A percentile compares a stretch with the other conserved stretches of the same genome.
These are phyloP conservation scores for Drosophila takahashii DNA, from an alignment of 1,140 invertebrate species.

Conservation along the genomic window DNA sequence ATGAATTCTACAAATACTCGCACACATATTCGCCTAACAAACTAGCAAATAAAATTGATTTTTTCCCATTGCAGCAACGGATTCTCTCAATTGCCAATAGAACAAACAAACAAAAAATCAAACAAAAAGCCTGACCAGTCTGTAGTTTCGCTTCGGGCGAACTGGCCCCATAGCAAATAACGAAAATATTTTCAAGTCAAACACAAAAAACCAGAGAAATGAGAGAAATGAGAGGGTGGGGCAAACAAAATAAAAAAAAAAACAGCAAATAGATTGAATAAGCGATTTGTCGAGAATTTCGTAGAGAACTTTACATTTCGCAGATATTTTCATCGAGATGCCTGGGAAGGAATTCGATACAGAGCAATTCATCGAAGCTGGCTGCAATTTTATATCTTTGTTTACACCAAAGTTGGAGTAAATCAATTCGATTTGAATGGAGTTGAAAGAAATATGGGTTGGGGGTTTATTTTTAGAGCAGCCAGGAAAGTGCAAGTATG, in stretches of 20 bases:
- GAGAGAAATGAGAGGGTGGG: constrained; percentile 12
- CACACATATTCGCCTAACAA: constrained; percentile 14
- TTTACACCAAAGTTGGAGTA: constrained; percentile 21
- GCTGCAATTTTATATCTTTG: constrained; percentile 35
- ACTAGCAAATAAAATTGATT: constrained; percentile 44
- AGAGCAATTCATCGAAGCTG: constrained; percentile 17
- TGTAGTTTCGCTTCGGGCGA: constrained; percentile 21
- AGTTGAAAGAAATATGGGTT: constrained; percentile 69
- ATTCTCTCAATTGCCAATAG: constrained; percentile 39
- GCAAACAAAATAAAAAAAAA: constrained; percentile 6
- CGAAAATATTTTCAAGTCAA: constrained; percentile 38
- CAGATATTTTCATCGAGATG: constrained; percentile 16
- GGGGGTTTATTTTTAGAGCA: constrained; percentile 36
- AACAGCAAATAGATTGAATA: constrained; percentile 12
- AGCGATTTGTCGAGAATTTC: constrained; percentile 20
- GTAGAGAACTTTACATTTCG: constrained; percentile 22
- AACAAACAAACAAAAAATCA: constrained; percentile 39
- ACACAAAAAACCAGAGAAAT: constrained; percentile 15
- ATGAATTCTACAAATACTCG: constrained; percentile 13
- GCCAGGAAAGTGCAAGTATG: constrained; percentile 15
- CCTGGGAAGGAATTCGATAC: constrained; percentile 13
- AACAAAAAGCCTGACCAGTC: constrained; percentile 11
- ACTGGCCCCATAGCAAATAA: constrained; percentile 29
- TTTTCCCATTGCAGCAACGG: constrained; percentile 6
- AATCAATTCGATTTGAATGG: constrained; percentile 38